phyloP scores from a whole-genome alignment of 2,113 vertebrate genomes.

The Leuciscus idus region DNA sequence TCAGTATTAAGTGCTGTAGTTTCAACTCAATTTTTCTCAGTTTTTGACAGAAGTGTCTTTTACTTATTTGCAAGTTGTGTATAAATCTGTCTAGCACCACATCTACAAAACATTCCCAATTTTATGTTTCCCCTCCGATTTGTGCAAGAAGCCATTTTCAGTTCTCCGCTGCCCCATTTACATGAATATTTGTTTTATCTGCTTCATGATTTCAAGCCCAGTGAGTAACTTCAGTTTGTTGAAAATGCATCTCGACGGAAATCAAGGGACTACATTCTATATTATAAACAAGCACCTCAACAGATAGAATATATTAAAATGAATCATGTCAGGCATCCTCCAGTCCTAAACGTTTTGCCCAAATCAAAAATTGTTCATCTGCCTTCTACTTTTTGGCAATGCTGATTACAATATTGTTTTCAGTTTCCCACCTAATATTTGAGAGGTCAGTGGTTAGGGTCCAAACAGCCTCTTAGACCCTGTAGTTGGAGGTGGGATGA shows the following conservation, averaged over 20 bases:
- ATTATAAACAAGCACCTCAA: background rate
- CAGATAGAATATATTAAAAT: background rate
- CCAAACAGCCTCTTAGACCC: conserved; percentile 24
- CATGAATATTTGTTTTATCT: conserved; percentile 31
- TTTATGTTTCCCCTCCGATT: conserved; percentile 2
- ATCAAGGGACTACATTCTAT: background rate
- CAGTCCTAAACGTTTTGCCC: background rate
- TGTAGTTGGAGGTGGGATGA: conserved; percentile 24
- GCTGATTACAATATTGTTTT: conserved; percentile 24
- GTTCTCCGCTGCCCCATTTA: conserved; percentile 22
- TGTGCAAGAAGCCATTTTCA: background rate
- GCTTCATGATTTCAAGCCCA: conserved; percentile 27
- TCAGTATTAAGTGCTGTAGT: conserved; percentile 54
- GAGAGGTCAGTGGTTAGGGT: conserved; percentile 6
- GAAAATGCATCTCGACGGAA: conserved; percentile 43
- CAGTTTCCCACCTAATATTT: background rate
- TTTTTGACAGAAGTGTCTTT: conserved; percentile 47
- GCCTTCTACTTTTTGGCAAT: conserved; percentile 5
- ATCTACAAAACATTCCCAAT: conserved; percentile 14
- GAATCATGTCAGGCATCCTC: background rate
- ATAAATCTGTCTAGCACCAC: conserved; percentile 42
- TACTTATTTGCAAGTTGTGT: conserved; percentile 40
- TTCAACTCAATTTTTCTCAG: conserved; percentile 33
- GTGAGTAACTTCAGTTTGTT: conserved; percentile 12
- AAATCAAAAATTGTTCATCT: background rate